These are phyloP conservation scores for Cottus gobio DNA, from an alignment of 2,113 vertebrate genomes.

Conservation along the genomic window DNA sequence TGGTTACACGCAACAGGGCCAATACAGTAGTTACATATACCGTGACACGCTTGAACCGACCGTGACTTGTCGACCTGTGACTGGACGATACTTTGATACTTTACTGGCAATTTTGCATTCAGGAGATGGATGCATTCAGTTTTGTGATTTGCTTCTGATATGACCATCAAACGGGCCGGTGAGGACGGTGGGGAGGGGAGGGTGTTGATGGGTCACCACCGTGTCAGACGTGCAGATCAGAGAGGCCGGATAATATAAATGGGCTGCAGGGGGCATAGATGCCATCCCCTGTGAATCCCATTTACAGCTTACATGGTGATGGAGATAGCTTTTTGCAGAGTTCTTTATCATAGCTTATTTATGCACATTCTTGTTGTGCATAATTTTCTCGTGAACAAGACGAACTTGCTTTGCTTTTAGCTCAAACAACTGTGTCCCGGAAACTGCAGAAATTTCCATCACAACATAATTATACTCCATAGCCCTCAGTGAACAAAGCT, in stretches of 20 bases:
- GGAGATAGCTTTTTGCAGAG: slow-evolving; percentile 10
- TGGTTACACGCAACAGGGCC: background rate
- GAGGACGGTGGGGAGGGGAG: background rate
- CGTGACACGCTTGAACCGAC: background rate
- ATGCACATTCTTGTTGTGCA: slow-evolving; percentile 3
- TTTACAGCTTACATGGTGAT: background rate
- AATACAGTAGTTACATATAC: background rate
- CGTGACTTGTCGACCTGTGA: slow-evolving; percentile 12
- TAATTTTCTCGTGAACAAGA: slow-evolving; percentile 26
- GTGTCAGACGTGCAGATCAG: slow-evolving; percentile 4
- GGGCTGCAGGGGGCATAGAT: background rate
- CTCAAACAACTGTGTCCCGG: background rate
- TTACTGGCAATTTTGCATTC: background rate
- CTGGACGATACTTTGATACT: background rate
- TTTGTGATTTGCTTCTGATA: background rate
- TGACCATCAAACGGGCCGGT: slow-evolving; percentile 6
- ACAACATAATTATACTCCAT: slow-evolving; percentile 29
- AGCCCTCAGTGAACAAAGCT: slow-evolving; percentile 23
- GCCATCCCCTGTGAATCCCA: background rate
- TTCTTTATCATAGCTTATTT: slow-evolving; percentile 30
- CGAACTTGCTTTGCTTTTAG: background rate
- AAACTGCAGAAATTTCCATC: slow-evolving; percentile 14
- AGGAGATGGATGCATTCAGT: too few species aligned
- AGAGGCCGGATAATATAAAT: background rate
- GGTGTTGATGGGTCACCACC: background rate